phyloP scores from a whole-genome alignment of 2,797 vertebrate genomes.

The Periparus ater region DNA sequence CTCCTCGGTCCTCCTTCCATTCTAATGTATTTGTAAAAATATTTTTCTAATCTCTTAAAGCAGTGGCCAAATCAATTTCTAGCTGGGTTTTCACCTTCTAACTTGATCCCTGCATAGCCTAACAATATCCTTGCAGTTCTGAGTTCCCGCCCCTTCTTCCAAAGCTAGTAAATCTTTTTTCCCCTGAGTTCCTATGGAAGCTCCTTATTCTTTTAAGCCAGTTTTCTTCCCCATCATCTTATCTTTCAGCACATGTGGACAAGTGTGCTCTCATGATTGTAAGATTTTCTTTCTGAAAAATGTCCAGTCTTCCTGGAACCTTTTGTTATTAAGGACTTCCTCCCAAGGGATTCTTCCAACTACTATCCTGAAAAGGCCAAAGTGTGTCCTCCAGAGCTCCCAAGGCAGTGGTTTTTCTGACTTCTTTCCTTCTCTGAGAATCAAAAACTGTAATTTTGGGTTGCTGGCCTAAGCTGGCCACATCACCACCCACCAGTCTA shows the following conservation, averaged over 20 bases:
- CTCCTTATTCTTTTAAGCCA: background rate
- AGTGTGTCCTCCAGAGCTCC: background rate
- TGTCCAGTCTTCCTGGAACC: background rate
- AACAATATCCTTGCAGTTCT: background rate
- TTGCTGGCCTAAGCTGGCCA: background rate
- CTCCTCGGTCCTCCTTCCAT: background rate
- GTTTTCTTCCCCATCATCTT: background rate
- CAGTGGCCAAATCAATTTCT: background rate
- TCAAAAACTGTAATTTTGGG: background rate
- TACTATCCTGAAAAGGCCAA: background rate
- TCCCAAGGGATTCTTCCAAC: background rate
- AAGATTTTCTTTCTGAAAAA: background rate
- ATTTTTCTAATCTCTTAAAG: background rate
- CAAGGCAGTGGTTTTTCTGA: background rate
- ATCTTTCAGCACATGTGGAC: background rate
- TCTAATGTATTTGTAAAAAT: background rate
- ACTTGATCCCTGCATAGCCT: background rate
- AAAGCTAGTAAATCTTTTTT: background rate
- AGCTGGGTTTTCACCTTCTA: background rate
- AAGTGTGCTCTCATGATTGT: too few species aligned
- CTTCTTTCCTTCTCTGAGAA: background rate
- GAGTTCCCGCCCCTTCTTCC: background rate
- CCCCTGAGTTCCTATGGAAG: background rate
- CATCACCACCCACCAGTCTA: background rate
- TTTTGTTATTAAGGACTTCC: background rate